phyloP scores from a whole-genome alignment of 2,888 invertebrate genomes.

The Spodoptera littoralis region DNA sequence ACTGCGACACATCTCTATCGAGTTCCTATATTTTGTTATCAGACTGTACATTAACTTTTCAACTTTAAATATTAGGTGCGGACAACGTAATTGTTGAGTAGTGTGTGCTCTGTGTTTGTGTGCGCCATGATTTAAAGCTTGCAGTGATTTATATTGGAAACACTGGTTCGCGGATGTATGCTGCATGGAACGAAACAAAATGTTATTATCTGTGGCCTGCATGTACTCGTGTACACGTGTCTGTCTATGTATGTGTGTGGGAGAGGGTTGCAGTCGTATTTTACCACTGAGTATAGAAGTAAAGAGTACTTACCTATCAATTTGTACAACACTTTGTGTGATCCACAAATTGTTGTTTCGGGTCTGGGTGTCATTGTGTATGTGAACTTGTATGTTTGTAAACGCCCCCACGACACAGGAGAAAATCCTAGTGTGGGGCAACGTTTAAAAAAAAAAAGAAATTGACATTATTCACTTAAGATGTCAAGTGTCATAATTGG shows the following conservation, averaged over 20 bases:
- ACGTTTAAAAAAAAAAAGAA: no score
- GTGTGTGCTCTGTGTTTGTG: conserved; percentile 47
- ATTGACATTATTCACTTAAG: no score
- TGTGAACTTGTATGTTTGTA: no score
- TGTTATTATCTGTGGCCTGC: not conserved
- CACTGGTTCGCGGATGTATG: conserved; percentile 44
- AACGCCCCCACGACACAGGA: no score
- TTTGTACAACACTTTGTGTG: no score
- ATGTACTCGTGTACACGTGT: not conserved
- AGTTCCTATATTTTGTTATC: conserved; percentile 34
- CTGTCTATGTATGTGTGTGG: conserved; percentile 9
- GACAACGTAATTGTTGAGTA: conserved; percentile 59
- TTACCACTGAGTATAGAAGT: no score
- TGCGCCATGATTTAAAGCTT: conserved; percentile 51
- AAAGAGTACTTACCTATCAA: no score
- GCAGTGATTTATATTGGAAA: conserved; percentile 54
- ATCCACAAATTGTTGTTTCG: no score
- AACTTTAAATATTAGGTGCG: conserved; percentile 62
- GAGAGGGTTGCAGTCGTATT: conserved; percentile 16
- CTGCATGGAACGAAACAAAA: conserved; percentile 17
- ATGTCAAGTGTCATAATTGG: no score
- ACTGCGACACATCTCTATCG: conserved; percentile 22
- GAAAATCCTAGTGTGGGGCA: no score
- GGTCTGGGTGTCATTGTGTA: no score
- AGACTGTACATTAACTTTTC: conserved; percentile 43